Conservation (phyloP, 2,797 vertebrate genomes). For the Petrocephalus schoutedeni region DNA sequence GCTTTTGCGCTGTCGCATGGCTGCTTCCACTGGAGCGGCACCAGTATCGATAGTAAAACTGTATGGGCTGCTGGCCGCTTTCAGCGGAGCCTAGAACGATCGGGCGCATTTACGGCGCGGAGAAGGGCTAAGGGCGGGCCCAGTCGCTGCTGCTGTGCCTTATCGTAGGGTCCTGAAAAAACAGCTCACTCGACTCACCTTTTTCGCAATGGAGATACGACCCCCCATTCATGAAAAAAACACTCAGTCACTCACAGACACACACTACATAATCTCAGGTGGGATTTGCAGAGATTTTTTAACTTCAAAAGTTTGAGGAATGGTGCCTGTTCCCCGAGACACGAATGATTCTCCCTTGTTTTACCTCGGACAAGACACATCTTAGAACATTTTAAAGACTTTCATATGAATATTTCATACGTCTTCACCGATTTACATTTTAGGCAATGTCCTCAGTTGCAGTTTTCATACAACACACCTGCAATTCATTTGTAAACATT, state of each 20-base stretch:
- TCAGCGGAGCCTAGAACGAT: neutral
- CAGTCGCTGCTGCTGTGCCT: neutral
- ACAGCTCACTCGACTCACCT: conserved; percentile 12
- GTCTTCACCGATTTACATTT: neutral
- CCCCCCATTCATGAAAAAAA: neutral
- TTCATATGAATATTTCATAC: neutral
- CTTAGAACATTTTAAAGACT: neutral
- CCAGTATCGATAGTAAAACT: neutral
- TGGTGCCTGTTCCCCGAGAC: neutral
- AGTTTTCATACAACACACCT: neutral
- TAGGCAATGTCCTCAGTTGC: neutral
- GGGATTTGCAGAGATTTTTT: neutral
- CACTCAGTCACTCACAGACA: neutral
- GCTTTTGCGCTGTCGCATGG: neutral
- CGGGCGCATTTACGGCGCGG: neutral
- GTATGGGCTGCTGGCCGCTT: neutral
- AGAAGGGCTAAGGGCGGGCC: conserved; percentile 6
- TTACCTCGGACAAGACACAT: neutral
- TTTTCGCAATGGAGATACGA: neutral
- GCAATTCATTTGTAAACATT: neutral
- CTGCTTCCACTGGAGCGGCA: neutral
- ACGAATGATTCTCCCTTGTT: neutral
- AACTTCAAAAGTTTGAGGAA: neutral
- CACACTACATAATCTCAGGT: neutral
- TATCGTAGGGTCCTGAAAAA: conserved; percentile 13